Conservation (phyloP, 2,113 vertebrate genomes). For the Cynoglossus semilaevis region DNA sequence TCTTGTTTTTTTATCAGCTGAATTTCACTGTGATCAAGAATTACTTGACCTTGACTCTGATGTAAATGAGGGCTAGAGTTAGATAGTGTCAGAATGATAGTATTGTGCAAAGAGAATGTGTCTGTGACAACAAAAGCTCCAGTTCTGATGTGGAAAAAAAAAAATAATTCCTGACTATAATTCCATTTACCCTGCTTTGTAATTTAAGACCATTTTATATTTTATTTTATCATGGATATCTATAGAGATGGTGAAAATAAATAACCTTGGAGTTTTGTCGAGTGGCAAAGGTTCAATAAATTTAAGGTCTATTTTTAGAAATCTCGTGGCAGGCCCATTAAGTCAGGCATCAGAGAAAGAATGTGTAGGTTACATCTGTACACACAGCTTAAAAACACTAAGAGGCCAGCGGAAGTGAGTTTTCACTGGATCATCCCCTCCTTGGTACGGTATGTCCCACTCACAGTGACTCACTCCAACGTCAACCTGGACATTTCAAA, state of each 20-base stretch:
- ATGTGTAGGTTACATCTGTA: slow-evolving; percentile 52
- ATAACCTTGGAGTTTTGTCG: slow-evolving; percentile 51
- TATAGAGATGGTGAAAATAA: slow-evolving; percentile 54
- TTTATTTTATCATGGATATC: slow-evolving; percentile 45
- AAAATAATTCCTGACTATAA: too few relatives aligned
- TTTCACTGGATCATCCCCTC: slow-evolving; percentile 41
- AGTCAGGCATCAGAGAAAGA: slow-evolving; percentile 44
- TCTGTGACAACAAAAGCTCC: too few relatives aligned
- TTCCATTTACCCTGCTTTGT: slow-evolving; percentile 4
- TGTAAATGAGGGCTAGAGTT: too few relatives aligned
- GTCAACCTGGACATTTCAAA: slow-evolving; percentile 42
- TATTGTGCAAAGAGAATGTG: too few relatives aligned
- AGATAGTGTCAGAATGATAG: too few relatives aligned
- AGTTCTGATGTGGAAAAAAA: too few relatives aligned
- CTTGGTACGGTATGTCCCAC: slow-evolving; percentile 42
- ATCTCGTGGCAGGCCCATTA: slow-evolving; percentile 46
- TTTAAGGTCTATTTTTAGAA: slow-evolving; percentile 61
- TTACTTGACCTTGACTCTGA: too few relatives aligned
- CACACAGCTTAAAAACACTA: slow-evolving; percentile 27
- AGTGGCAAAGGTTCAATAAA: slow-evolving; percentile 45
- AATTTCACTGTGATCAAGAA: too few relatives aligned
- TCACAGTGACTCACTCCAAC: slow-evolving; percentile 38
- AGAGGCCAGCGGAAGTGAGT: slow-evolving; percentile 17
- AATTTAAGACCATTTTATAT: slow-evolving; percentile 9
- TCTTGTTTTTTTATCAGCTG: too few relatives aligned